A percentile compares a stretch with the other conserved stretches of the same genome.
These are phyloP conservation scores for Megaceryle torquata DNA, from an alignment of 2,113 vertebrate genomes.

Conservation along the genomic window DNA sequence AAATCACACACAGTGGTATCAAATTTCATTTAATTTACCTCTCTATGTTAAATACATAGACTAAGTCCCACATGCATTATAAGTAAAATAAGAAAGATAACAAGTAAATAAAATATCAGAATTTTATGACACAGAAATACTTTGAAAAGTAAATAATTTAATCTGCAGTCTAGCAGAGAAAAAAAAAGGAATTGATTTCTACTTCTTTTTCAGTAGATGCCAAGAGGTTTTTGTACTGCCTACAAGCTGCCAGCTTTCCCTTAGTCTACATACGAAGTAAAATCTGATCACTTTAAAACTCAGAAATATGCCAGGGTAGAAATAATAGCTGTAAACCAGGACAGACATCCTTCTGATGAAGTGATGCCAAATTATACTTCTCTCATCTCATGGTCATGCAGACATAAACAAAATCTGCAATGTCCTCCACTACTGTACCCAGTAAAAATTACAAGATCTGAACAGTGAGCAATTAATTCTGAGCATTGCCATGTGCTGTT, in stretches of 20 bases:
- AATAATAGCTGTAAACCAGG: neutral
- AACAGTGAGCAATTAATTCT: neutral
- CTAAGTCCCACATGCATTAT: neutral
- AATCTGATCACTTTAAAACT: neutral
- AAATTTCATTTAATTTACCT: neutral
- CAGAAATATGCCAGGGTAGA: neutral
- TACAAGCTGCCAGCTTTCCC: neutral
- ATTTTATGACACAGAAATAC: neutral
- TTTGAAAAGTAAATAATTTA: neutral
- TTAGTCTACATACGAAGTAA: neutral
- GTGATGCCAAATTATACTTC: neutral
- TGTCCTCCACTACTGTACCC: neutral
- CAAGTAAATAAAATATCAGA: neutral
- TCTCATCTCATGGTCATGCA: neutral
- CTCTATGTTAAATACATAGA: neutral
- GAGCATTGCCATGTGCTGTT: neutral
- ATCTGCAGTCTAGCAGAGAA: neutral
- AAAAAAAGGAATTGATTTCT: neutral
- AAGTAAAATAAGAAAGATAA: neutral
- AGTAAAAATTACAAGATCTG: neutral
- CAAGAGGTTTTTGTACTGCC: neutral
- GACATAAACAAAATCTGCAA: neutral
- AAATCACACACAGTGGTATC: neutral
- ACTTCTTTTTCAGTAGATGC: neutral
- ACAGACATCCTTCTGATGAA: neutral